A percentile compares a stretch with the other conserved stretches of the same genome.
These are phyloP conservation scores for Leucosticte australis DNA, from an alignment of 2,113 vertebrate genomes.

Conservation along the genomic window DNA sequence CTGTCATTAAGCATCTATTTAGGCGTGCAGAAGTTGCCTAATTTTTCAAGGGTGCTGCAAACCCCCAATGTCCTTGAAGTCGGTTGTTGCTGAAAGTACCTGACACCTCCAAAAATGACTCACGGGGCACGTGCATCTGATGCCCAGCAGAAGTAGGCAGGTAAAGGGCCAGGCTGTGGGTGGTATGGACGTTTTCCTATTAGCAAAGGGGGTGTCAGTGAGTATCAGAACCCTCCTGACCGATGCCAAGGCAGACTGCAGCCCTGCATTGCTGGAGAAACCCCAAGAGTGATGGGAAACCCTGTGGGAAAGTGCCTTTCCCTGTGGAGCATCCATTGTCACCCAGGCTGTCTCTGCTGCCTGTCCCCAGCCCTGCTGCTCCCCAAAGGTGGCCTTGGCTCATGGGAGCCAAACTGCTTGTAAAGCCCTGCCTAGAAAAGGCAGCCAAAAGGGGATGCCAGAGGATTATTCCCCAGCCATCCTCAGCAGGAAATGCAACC, in stretches of 20 bases:
- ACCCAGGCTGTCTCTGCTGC: background rate
- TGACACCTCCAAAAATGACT: background rate
- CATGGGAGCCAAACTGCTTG: background rate
- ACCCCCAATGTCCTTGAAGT: background rate
- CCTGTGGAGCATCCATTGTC: too few relatives aligned
- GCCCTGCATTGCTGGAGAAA: background rate
- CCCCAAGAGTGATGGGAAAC: background rate
- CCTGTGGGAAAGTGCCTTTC: fast-evolving
- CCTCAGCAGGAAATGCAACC: background rate
- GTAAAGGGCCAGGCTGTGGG: fast-evolving
- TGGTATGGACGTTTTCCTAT: fast-evolving
- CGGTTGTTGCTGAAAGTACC: background rate
- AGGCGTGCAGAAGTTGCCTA: background rate
- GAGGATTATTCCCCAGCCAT: background rate
- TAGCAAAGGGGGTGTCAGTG: background rate
- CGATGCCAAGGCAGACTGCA: background rate
- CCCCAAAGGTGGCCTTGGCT: background rate
- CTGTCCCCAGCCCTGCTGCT: background rate
- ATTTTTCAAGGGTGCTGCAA: constrained; percentile 26
- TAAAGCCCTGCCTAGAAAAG: background rate
- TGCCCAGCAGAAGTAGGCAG: background rate
- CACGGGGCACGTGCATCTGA: background rate
- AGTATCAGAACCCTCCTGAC: fast-evolving
- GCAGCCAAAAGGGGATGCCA: background rate
- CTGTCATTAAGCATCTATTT: constrained; percentile 31